Percentiles rank a stretch among this genome's conserved stretches.
Evolutionary conservation across 2,888 invertebrate genomes (phyloP).

Genomic region (Alitta virens): DNA sequence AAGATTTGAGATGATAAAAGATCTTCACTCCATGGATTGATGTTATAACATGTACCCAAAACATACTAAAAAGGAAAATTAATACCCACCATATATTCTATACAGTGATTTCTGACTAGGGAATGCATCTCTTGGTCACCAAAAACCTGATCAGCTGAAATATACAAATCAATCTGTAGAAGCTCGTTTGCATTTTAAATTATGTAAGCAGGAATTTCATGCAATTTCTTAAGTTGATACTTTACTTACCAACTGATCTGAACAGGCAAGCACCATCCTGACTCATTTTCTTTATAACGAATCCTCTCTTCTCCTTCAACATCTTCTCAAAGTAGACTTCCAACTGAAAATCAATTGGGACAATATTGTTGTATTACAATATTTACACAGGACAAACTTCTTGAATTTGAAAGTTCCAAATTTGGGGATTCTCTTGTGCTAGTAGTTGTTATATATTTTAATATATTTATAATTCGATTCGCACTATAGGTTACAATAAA

Average conservation of each 20-base stretch:
- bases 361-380: no score
- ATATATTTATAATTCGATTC: no score
- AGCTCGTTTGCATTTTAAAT: background rate
- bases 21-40: no score
- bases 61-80: background rate
- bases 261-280: slow-evolving; percentile 89
- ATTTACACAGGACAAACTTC: no score
- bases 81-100: slow-evolving; percentile 80
- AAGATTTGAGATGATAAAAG: no score
- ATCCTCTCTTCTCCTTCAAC: slow-evolving; percentile 70
- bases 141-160: slow-evolving; percentile 77
- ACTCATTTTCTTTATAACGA: slow-evolving; percentile 76
- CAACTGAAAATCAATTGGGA: no score
- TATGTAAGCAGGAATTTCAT: background rate
- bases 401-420: no score
- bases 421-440: no score
- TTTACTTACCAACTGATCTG: slow-evolving; percentile 68
- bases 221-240: background rate
- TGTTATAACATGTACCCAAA: background rate
- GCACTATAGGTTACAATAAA: no score
- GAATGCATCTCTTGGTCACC: slow-evolving; percentile 88
- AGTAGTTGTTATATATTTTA: no score
- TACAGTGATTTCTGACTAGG: slow-evolving; percentile 77
- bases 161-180: no score
- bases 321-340: slow-evolving; percentile 71